Percentiles rank a stretch among this genome's conserved stretches.
These are phyloP conservation scores for Drosophila mercatorum DNA, from an alignment of 2,888 invertebrate genomes.

Conservation along the genomic window DNA sequence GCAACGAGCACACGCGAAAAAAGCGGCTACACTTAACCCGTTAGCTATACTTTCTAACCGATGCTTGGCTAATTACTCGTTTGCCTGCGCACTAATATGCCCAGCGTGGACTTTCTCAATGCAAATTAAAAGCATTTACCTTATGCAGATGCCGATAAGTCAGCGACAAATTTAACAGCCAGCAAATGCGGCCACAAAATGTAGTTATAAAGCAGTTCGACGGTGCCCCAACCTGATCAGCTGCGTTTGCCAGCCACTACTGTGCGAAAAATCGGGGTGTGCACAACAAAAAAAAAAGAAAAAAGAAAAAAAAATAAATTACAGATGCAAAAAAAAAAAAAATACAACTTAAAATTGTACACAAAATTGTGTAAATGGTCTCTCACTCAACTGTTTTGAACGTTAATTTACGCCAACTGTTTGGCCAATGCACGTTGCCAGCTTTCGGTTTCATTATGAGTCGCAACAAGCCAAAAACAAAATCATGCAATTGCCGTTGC, in stretches of 20 bases:
- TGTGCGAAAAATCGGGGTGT: slow-evolving; percentile 48
- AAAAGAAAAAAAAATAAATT: slow-evolving; percentile 5
- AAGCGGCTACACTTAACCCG: neutral
- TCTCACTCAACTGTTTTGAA: slow-evolving; percentile 50
- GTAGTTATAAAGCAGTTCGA: slow-evolving; percentile 38
- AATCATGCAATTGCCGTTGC: slow-evolving; percentile 64
- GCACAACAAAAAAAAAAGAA: slow-evolving; percentile 27
- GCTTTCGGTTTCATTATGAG: slow-evolving; percentile 78
- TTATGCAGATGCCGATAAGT: slow-evolving; percentile 42
- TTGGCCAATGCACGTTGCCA: slow-evolving; percentile 52
- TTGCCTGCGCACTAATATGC: slow-evolving; percentile 20
- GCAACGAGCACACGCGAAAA: neutral
- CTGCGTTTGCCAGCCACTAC: slow-evolving; percentile 48
- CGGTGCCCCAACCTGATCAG: slow-evolving; percentile 24
- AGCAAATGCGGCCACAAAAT: slow-evolving; percentile 21
- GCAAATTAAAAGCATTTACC: slow-evolving; percentile 49
- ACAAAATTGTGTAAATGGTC: slow-evolving; percentile 35
- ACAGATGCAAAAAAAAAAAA: slow-evolving; percentile 6
- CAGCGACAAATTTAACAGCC: slow-evolving; percentile 56
- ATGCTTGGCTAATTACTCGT: neutral
- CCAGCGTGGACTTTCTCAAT: slow-evolving; percentile 26
- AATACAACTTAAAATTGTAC: slow-evolving; percentile 13
- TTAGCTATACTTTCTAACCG: slow-evolving; percentile 10
- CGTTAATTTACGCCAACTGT: slow-evolving; percentile 76
- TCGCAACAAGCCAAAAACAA: slow-evolving; percentile 47